Evolutionary conservation across 2,113 vertebrate species (phyloP), one percentile per base, ranked within the genome.

Genomic region (Oxyruncus cristatus): DNA sequence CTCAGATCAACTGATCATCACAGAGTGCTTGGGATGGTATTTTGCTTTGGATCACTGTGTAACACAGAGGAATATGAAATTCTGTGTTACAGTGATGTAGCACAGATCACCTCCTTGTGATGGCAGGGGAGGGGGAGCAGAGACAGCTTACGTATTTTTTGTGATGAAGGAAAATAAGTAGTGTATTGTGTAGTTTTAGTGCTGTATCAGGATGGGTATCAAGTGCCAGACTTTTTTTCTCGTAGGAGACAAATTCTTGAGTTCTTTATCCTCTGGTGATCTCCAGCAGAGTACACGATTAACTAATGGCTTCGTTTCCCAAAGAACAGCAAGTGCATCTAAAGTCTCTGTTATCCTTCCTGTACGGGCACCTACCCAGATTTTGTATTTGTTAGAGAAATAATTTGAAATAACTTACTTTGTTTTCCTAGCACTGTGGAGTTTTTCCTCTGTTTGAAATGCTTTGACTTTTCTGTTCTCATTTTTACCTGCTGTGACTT

Each of bases 401-500:
- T 59, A 2, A 46, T 55, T 44, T 42, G 9, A 75, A 71, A 39
- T 26, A 39, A 30, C 6, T 9, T 80, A 11, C 18, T 67, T 62
- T 71, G 20, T 87, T 85, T 89, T 47, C 9, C 11, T 46, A 37
- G 55, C 20, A 41, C 78, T 92, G 61, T 72, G 21, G 63, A 80
- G 30, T 19, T 86, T 70, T 93, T 50, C 41, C 17, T 58, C 50
- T 70, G 12, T 66, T 67, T 76, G 67, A 89, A 96, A 66, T 77
- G 70, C 74, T 94, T 77, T 92, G 76, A 83, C 80, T 87, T 52
- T 37, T 56, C 79, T 58, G 13, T 52, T 92, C 73, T 53, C 11
- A 33, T 28, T 78, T 85, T 80, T 85, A 88, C 67, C 67, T 70
- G 63, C 88, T 92, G 81, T 52, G 91, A 75, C 86, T 96, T 59